phyloP scores from a whole-genome alignment of 2,888 invertebrate species.

The Lysandra bellargus region DNA sequence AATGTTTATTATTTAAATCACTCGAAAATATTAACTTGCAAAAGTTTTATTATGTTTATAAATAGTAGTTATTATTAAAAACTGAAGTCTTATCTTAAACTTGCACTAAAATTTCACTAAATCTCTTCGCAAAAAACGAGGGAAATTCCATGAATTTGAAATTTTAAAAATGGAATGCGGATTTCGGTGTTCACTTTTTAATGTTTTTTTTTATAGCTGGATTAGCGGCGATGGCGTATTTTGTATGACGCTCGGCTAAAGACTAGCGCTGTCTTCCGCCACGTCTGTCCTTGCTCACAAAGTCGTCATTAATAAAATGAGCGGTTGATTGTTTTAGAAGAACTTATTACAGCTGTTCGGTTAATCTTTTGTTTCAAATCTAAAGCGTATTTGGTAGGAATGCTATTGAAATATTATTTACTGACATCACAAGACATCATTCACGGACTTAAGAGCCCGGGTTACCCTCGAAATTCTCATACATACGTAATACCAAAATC shows the following conservation, averaged over 20 bases:
- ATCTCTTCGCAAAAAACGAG: not conserved
- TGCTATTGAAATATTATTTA: constrained; percentile 18
- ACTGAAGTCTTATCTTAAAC: not conserved
- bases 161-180: not conserved
- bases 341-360: constrained; percentile 35
- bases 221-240: not conserved
- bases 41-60: not conserved
- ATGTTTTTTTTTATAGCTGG: not conserved
- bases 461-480: no score
- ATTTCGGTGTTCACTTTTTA: not conserved
- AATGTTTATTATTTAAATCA: not conserved
- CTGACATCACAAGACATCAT: not conserved
- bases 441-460: no score
- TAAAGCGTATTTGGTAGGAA: constrained; percentile 7
- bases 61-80: not conserved
- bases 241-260: constrained; percentile 31
- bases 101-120: not conserved
- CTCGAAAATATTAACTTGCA: not conserved
- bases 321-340: constrained; percentile 41
- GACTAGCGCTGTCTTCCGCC: constrained; percentile 36
- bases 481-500: no score
- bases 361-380: constrained; percentile 30
- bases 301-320: constrained; percentile 40
- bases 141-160: not conserved
- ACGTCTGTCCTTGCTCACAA: constrained; percentile 38